Evolutionary conservation across 2,113 vertebrate genomes (phyloP).

Genomic region (Fulmarus glacialis): DNA sequence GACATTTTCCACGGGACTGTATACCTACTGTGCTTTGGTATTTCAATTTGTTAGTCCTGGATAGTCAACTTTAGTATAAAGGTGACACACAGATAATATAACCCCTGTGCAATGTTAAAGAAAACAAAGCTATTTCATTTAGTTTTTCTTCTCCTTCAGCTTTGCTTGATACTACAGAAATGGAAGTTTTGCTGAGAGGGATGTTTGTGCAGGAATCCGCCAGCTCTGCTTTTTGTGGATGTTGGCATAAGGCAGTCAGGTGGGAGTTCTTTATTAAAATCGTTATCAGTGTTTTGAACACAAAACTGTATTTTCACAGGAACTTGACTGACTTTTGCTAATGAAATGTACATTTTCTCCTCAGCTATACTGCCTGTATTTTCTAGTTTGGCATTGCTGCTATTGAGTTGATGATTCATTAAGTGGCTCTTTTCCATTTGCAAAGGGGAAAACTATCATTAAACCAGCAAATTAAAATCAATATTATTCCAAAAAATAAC

Average conservation of each 20-base stretch:
- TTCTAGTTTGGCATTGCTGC: neutral
- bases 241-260: slow-evolving; percentile 9
- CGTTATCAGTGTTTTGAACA: neutral
- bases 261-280: slow-evolving; percentile 5
- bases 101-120: neutral
- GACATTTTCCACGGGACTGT: neutral
- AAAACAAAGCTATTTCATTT: neutral
- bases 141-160: neutral
- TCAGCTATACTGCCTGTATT: neutral
- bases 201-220: neutral
- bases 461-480: slow-evolving; percentile 21
- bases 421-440: neutral
- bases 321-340: neutral
- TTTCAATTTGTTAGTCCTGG: neutral
- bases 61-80: neutral
- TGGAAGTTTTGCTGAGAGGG: neutral
- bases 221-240: neutral
- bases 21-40: neutral
- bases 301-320: neutral
- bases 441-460: neutral
- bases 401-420: neutral
- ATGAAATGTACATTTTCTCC: neutral
- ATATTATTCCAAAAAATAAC: neutral
- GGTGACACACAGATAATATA: neutral
- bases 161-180: neutral